Evolutionary conservation across 2,113 vertebrate species (phyloP).

Genomic region (Phoenicopterus ruber): DNA sequence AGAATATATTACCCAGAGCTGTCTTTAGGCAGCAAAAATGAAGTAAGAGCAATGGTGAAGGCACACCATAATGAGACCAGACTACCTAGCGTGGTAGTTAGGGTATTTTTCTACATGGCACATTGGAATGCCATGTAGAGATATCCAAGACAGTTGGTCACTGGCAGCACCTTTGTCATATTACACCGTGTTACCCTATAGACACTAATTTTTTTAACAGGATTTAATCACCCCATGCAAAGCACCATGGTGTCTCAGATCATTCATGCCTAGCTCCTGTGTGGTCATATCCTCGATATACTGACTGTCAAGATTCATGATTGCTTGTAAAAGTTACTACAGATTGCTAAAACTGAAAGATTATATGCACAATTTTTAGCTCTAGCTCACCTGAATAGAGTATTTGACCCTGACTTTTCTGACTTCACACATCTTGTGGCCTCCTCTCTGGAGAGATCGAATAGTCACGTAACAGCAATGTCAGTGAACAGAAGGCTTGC

Average conservation of each 20-base stretch:
- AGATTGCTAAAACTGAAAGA: not conserved
- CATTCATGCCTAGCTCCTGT: not conserved
- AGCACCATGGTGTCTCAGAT: not conserved
- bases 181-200: fast-evolving
- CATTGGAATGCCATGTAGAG: not conserved
- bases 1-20: not conserved
- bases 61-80: not conserved
- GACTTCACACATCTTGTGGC: not conserved
- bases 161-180: not conserved
- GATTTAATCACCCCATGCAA: not conserved
- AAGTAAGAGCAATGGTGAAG: not conserved
- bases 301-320: not conserved
- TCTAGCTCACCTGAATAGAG: not conserved
- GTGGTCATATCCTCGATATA: not conserved
- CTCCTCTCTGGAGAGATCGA: not conserved
- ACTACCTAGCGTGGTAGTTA: not conserved
- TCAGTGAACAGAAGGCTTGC: not conserved
- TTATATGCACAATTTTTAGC: not conserved
- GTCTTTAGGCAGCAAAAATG: not conserved
- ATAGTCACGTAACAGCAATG: not conserved
- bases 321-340: not conserved
- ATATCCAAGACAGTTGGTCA: not conserved
- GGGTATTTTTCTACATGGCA: not conserved
- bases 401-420: not conserved
- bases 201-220: not conserved